Evolutionary conservation across 2,797 vertebrate species (phyloP), one percentile per base, ranked within the genome.

Genomic region (Capromys pilorides): DNA sequence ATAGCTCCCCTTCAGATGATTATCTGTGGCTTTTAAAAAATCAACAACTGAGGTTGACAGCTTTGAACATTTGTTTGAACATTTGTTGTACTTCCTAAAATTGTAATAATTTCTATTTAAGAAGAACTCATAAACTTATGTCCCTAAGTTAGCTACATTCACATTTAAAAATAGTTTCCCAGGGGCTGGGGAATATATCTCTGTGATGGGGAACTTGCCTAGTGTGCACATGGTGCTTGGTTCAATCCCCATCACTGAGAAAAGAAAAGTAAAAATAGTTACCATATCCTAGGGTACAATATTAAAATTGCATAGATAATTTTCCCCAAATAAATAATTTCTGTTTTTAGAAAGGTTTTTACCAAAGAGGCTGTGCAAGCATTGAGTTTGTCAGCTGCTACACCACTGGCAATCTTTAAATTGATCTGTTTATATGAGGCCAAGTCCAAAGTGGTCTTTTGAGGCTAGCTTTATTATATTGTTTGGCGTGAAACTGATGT

Each of bases 11-110:
- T 79, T 54, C 45, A 61, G 31, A 21, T 79, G 80, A 57, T 91
- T 85, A 96, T 92, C n/a, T 95, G 36, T 41, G 62, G 88, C 66
- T 13, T 90, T 93, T 31, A 59, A 71, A 67, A 41, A 78, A n/a
- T 31, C 69, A 45, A 67, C 77, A 39, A 84, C 66, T 67, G 36
- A 90, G 69, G 45, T 69, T 95, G 79, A 86, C 66, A 94, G 28
- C 69, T 96, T 92, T 94, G 82, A 96, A 94, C 91, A 95, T 96
- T 95, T 96, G 93, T 95, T 94, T 82, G 41, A 94, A 21, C 96
- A 94, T 94, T 96, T 96, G 83, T 87, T 96, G 33, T 92, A 87
- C 86, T 94, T 94, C 82, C 69, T 93, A 95, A 93, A 93, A 94
- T 79, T 90, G 4, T 86, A 88, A 85, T 97, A 88, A 95, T 93